These are phyloP conservation scores for Abscondita cerata DNA, from an alignment of 2,888 invertebrate genomes.

Conservation along the genomic window DNA sequence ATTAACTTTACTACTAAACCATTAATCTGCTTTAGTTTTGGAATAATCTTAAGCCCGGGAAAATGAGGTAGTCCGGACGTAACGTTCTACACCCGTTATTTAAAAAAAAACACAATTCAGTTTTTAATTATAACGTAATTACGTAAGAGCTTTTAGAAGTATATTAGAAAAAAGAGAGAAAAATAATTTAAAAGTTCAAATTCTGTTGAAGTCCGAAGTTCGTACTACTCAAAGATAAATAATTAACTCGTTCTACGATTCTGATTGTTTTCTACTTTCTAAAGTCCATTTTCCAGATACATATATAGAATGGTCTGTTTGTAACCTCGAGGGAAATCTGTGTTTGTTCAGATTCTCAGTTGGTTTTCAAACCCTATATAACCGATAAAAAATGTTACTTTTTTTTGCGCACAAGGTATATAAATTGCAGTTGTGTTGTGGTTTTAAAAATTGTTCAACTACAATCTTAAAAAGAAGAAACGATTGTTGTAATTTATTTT, in stretches of 20 bases:
- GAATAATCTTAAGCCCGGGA: too few species aligned
- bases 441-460: not conserved
- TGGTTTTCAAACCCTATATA: constrained; percentile 37
- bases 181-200: not conserved
- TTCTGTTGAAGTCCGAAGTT: not conserved
- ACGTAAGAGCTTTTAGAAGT: too few species aligned
- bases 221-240: constrained; percentile 17
- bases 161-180: too few species aligned
- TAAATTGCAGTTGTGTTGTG: constrained; percentile 17
- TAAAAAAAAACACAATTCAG: too few species aligned
- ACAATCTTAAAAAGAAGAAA: too few species aligned
- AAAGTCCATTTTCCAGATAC: constrained; percentile 31
- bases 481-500: too few species aligned
- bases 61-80: too few species aligned
- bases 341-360: constrained; percentile 33
- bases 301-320: constrained; percentile 28
- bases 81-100: too few species aligned
- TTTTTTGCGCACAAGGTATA: constrained; percentile 20
- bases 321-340: constrained; percentile 33
- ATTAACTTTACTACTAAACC: too few species aligned
- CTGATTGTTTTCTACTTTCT: constrained; percentile 31
- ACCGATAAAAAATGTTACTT: constrained; percentile 36
- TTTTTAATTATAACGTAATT: too few species aligned
- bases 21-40: too few species aligned
- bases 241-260: constrained; percentile 23